Percentiles rank a stretch among this genome's conserved stretches.
phyloP scores from a whole-genome alignment of 2,797 vertebrate genomes.

The Choloepus didactylus region DNA sequence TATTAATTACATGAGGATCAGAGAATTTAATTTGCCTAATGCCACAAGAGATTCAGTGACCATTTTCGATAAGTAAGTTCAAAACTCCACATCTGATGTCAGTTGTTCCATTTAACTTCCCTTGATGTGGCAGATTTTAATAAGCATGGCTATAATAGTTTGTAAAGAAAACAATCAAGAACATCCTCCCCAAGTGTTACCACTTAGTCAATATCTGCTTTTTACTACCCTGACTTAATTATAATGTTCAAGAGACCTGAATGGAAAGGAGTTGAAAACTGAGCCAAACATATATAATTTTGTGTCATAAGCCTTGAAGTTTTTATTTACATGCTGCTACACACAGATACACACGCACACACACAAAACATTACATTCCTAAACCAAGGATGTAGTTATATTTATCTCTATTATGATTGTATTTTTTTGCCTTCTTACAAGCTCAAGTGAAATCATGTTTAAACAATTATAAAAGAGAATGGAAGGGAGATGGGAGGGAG shows the following conservation, averaged over 20 bases:
- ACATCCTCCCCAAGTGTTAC: not conserved
- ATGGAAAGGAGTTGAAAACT: not conserved
- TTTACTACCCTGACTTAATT: not conserved
- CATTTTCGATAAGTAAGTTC: not conserved
- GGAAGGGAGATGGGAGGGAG: not conserved
- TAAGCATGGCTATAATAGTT: not conserved
- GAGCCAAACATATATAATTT: not conserved
- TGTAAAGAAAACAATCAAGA: not conserved
- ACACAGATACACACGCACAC: not conserved
- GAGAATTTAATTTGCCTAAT: not conserved
- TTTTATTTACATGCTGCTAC: not conserved
- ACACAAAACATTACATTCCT: not conserved
- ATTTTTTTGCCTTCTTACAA: not conserved
- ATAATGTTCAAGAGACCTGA: not conserved
- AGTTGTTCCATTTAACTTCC: not conserved
- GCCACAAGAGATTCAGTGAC: not conserved
- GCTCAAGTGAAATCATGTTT: not conserved
- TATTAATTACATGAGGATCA: constrained; percentile 15
- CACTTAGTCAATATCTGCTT: not conserved
- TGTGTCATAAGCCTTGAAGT: not conserved
- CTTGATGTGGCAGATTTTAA: not conserved
- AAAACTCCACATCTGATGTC: not conserved
- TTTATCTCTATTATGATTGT: not conserved
- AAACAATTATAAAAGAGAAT: constrained; percentile 2
- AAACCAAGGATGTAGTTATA: not conserved